Base-by-base conservation (phyloP, 1,140 invertebrate genomes). In the Psix sp. region DNA sequence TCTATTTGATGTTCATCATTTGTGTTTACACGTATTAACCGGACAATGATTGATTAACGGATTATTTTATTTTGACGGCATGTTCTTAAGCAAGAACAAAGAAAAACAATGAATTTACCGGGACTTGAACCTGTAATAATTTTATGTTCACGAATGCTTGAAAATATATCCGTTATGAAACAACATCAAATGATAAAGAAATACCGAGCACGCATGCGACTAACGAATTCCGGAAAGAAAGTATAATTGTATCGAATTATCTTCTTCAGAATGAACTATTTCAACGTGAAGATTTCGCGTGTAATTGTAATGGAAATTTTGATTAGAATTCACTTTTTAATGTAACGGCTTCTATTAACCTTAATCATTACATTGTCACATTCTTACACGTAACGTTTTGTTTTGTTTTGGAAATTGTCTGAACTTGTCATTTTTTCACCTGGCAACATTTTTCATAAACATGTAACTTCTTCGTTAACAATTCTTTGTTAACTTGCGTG, bases 161-260 rank as follows among this genome's bases (percentile, higher is more conserved):
- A 26, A 65, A 78, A 33, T 74, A 42, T 51, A 71, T 66, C 46
- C 35, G 76, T 78, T 77, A 60, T 51, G 74, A 70, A 78, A 74
- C 57, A 42, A n/a, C 39, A 38, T 68, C 39, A 45, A 76, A 74
- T 54, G 59, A 76, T 42, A 26, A 79, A 66, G 54, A 39, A 54
- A 73, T 51, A 26, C 49, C 20, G 49, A 38, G 38, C 70, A 62
- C 29, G 56, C 40, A 73, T 60, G 42, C 59, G 63, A 57, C 42
- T 14, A 71, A 57, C 70, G 73, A 82, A 65, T 81, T 78, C 83
- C 83, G 82, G 83, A 86, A 86, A 73, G 84, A 85, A 85, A 85
- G 84, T 83, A 77, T 63, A 65, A 74, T 77, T 78, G 71, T 63
- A 78, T 78, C 65, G 67, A 80, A 84, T 81, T 78, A 82, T 18